Percentiles rank a stretch among this genome's conserved stretches.
Evolutionary conservation across 2,113 vertebrate species (phyloP).

Genomic region (Pyxicephalus adspersus): DNA sequence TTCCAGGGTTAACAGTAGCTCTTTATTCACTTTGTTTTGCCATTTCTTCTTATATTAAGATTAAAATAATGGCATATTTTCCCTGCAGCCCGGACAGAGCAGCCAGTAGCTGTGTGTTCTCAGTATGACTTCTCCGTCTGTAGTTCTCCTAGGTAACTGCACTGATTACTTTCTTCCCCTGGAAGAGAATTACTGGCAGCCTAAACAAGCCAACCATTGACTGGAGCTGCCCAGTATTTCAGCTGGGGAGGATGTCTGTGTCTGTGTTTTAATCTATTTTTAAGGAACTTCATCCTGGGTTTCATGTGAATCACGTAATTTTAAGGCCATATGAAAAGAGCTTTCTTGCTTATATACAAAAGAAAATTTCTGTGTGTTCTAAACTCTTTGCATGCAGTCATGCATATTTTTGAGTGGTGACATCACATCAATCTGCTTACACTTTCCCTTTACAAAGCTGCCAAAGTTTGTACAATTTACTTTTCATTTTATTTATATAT

Average conservation of each 20-base stretch:
- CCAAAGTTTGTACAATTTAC: too few species aligned
- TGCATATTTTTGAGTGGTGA: neutral
- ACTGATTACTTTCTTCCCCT: constrained; percentile 32
- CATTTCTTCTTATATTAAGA: neutral
- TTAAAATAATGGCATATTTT: constrained; percentile 38
- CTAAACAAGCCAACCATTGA: constrained; percentile 46
- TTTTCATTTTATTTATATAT: too few species aligned
- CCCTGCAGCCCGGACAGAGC: neutral
- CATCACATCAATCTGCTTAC: neutral
- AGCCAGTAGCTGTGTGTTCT: constrained; percentile 7
- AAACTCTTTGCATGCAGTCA: neutral
- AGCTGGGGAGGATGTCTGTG: constrained; percentile 38
- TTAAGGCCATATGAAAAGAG: constrained; percentile 2
- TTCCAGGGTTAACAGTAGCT: constrained; percentile 14
- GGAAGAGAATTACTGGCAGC: constrained; percentile 46
- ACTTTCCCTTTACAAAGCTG: too few species aligned
- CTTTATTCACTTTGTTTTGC: constrained; percentile 6
- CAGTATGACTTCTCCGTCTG: neutral
- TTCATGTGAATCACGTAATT: constrained; percentile 28
- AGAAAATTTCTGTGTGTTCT: neutral
- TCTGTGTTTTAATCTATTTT: constrained; percentile 38
- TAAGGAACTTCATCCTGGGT: constrained; percentile 10
- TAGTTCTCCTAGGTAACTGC: constrained; percentile 35
- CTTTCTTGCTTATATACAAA: neutral
- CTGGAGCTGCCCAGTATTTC: constrained; percentile 8